These are phyloP conservation scores for Macquaria ambigua DNA, from an alignment of 2,113 vertebrate species.

Conservation along the genomic window DNA sequence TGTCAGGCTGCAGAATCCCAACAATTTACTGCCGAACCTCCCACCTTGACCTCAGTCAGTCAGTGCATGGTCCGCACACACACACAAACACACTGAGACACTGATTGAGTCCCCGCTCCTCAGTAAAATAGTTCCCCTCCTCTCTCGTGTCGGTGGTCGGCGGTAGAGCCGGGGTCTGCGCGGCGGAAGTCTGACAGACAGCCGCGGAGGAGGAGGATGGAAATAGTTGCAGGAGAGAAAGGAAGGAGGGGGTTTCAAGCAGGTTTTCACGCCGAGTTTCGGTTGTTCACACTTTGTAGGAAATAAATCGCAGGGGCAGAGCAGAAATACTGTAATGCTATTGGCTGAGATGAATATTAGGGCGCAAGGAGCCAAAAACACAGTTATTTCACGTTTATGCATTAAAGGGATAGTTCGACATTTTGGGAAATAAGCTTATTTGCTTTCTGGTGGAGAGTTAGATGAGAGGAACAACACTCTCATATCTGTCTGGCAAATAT, in stretches of 20 bases:
- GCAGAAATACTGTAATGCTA: background rate
- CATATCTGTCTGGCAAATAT: no score
- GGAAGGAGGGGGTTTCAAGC: background rate
- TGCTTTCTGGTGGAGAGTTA: no score
- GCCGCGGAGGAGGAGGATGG: background rate
- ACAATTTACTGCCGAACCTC: background rate
- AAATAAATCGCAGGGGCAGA: background rate
- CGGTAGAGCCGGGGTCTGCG: background rate
- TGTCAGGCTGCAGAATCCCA: conserved; percentile 18
- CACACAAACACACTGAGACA: background rate
- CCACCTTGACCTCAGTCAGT: conserved; percentile 21
- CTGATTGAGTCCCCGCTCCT: background rate
- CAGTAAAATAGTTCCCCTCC: background rate
- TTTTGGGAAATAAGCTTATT: no score
- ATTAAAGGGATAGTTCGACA: background rate
- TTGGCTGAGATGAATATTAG: conserved; percentile 15
- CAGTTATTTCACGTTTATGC: background rate
- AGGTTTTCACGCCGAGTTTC: background rate
- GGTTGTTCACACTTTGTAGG: background rate
- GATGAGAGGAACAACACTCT: no score
- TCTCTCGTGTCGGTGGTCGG: background rate
- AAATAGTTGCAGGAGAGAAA: background rate
- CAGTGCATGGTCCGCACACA: background rate
- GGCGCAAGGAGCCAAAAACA: background rate
- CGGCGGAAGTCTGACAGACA: background rate